These are phyloP conservation scores for Scaptomyza polygonia DNA, from an alignment of 2,888 invertebrate genomes.

Conservation along the genomic window DNA sequence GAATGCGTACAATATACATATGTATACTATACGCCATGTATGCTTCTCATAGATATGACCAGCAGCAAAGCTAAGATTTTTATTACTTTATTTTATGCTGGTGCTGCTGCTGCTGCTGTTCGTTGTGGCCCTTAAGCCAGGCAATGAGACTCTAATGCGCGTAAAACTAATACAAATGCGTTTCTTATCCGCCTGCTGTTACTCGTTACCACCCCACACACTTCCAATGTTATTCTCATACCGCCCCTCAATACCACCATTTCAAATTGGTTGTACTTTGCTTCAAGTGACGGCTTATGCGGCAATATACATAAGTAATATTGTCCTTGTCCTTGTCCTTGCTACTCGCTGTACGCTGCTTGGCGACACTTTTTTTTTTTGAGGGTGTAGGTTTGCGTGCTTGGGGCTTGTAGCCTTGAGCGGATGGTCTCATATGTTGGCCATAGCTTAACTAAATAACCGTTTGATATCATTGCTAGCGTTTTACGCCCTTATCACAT, in stretches of 20 bases:
- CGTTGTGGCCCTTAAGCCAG: conserved; percentile 65
- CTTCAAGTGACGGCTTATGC: conserved; percentile 78
- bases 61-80: conserved; percentile 70
- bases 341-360: conserved; percentile 5
- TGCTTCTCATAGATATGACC: conserved; percentile 67
- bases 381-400: not conserved
- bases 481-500: conserved; percentile 70
- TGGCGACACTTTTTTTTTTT: conserved; percentile 2
- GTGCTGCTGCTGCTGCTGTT: conserved; percentile 48
- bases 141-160: conserved; percentile 79
- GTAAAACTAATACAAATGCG: conserved; percentile 79
- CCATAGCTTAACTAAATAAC: conserved; percentile 76
- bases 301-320: conserved; percentile 78
- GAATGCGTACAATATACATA: not conserved
- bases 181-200: conserved; percentile 69
- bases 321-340: conserved; percentile 61
- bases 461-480: conserved; percentile 74
- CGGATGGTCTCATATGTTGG: conserved; percentile 38
- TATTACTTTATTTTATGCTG: conserved; percentile 78
- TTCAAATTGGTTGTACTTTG: conserved; percentile 76
- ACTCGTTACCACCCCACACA: conserved; percentile 3
- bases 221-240: not conserved
- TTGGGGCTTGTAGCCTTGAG: conserved; percentile 23
- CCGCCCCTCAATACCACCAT: conserved; percentile 30
- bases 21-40: conserved; percentile 9